A percentile compares a stretch with the other conserved stretches of the same genome.
Conservation (phyloP, 2,888 invertebrate genomes). For the Axea sp. region DNA sequence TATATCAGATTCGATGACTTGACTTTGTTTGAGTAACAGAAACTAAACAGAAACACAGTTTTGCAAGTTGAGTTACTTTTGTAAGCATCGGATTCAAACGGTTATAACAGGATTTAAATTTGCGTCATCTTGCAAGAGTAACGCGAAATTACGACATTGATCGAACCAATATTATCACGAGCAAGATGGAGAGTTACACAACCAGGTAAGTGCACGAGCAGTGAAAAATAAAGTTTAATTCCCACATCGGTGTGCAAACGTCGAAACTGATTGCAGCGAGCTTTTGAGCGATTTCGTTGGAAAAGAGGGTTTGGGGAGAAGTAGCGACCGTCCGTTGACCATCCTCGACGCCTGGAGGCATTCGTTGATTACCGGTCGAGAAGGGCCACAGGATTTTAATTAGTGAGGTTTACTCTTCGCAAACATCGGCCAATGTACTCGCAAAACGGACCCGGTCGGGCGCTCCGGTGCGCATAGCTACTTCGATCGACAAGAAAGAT, state of each 20-base stretch:
- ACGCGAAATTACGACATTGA: conserved; percentile 19
- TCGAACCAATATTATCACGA: conserved; percentile 54
- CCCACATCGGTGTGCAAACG: conserved; percentile 47
- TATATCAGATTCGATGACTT: no score
- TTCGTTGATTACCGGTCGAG: conserved; percentile 76
- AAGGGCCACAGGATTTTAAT: conserved; percentile 77
- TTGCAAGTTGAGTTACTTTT: no score
- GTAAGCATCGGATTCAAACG: no score
- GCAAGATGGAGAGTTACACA: conserved; percentile 63
- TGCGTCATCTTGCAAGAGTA: not conserved
- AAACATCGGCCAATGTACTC: conserved; percentile 73
- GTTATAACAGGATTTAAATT: not conserved
- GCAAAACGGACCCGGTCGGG: conserved; percentile 55
- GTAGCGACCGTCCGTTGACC: conserved; percentile 72
- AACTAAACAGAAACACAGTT: no score
- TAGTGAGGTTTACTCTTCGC: conserved; percentile 77
- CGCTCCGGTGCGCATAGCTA: conserved; percentile 49
- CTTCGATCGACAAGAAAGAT: conserved; percentile 57
- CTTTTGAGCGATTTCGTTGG: conserved; percentile 53
- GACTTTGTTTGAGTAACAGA: no score
- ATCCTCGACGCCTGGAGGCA: conserved; percentile 74
- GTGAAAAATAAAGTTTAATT: conserved; percentile 48
- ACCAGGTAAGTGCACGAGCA: conserved; percentile 60
- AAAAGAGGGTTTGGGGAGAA: conserved; percentile 55
- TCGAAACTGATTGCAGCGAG: conserved; percentile 55